Evolutionary conservation across 2,113 vertebrate species (phyloP).

Genomic region (Crocuta crocuta): DNA sequence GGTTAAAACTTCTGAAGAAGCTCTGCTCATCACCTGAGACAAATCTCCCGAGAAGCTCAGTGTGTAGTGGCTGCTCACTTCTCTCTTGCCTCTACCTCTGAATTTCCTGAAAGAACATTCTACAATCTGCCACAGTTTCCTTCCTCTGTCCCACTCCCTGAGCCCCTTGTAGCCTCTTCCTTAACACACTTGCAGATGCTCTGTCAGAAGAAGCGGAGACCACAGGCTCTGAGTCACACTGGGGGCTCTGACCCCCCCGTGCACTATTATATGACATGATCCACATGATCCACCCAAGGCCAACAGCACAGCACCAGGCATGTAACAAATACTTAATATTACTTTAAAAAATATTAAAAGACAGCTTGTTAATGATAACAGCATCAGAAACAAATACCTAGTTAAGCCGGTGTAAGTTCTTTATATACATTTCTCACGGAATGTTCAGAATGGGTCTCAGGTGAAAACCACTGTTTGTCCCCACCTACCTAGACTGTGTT

Average conservation of each 20-base stretch:
- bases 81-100: not conserved
- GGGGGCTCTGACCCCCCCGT: accelerated
- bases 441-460: not conserved
- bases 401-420: not conserved
- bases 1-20: not conserved
- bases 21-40: not conserved
- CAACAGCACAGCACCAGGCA: not conserved
- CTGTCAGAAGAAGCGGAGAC: not conserved
- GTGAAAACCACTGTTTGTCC: not conserved
- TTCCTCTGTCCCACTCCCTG: not conserved
- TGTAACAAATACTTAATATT: not conserved
- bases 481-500: not conserved
- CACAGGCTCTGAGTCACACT: not conserved
- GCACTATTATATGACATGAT: not conserved
- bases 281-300: not conserved
- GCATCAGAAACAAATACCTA: not conserved
- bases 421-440: not conserved
- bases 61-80: not conserved
- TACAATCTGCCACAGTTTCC: not conserved
- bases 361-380: not conserved
- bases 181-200: not conserved
- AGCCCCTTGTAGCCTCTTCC: not conserved
- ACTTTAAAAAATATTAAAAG: not conserved
- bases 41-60: not conserved
- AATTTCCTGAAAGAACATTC: not conserved